Evolutionary conservation across 1,140 invertebrate genomes (phyloP), one percentile per base, ranked within the genome.

Genomic region (Rhopalosiphum padi): DNA sequence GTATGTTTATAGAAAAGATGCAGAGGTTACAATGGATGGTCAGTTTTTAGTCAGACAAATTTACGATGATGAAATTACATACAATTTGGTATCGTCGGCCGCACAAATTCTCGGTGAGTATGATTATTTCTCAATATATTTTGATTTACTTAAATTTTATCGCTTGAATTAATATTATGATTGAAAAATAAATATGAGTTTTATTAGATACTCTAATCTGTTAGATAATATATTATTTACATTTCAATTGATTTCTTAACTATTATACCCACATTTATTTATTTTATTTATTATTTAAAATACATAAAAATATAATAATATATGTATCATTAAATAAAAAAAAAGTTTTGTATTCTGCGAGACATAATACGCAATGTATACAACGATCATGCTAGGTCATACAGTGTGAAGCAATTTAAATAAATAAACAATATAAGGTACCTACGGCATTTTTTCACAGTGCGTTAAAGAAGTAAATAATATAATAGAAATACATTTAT

Each of bases 61-160:
- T 94, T 99, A 99, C 95, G 98, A 99, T 94, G 98, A 99, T 95
- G 98, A 98, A 95, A 97, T 99, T 48, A 99, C 98, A 1, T 99
- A 99, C 95, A 98, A 99, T 95, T 96, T 99, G 92, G 98, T 99
- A 94, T 97, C 96, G 77, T 98, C 98, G 11, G 98, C 98, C 43
- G 98, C 98, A 68, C 97, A 98, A 95, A 97, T 98, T 94, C 96
- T 99, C 91, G 97, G 98, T 99, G 96, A 97, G 97, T 97, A 48
- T 35, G 15, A 68, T 60, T 23, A 25, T 53, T 46, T 35, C 11
- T n/a, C n/a, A n/a, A 6, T 77, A 77, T 18, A 15, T 77, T 35
- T 77, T 77, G 15, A 22, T 77, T 77, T 77, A n/a, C 30, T 21
- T n/a, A n/a, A 1, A 68, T 11, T 77, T 77, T 77, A 77, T 6